Percentiles rank a stretch among this genome's conserved stretches.
Conservation (phyloP, 2,797 vertebrate species). For the Acipenser transmontanus region DNA sequence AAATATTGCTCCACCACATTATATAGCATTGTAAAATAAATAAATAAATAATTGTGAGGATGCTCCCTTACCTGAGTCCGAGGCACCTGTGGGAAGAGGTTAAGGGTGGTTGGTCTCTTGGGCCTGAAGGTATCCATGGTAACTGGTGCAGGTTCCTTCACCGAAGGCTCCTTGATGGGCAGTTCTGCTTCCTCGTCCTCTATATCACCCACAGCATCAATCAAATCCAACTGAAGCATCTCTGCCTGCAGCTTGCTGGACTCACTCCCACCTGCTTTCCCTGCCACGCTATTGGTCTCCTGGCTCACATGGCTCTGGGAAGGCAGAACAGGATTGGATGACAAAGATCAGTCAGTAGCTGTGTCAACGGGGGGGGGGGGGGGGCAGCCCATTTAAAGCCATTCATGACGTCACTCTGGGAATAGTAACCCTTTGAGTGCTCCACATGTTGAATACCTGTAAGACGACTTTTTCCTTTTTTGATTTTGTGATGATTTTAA, state of each 20-base stretch:
- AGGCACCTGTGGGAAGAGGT: conserved; percentile 90
- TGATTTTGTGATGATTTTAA: too few species aligned
- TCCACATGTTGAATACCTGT: conserved; percentile 32
- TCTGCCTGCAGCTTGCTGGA: conserved; percentile 81
- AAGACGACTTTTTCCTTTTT: conserved; percentile 5
- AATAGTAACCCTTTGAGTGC: conserved; percentile 32
- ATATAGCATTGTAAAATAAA: not conserved
- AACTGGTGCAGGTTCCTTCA: conserved; percentile 49
- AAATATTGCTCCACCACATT: not conserved
- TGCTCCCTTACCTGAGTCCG: conserved; percentile 76
- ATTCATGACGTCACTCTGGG: conserved; percentile 54
- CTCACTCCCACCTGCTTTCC: conserved; percentile 67
- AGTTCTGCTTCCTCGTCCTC: conserved; percentile 56
- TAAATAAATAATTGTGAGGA: conserved; percentile 1
- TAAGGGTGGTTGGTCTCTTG: conserved; percentile 90
- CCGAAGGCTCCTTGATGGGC: conserved; percentile 46
- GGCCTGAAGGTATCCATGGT: conserved; percentile 83
- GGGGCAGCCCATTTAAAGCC: conserved; percentile 47
- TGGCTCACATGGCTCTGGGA: conserved; percentile 72
- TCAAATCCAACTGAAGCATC: conserved; percentile 90
- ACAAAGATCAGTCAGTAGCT: conserved; percentile 34
- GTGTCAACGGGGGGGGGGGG: conserved; percentile 11
- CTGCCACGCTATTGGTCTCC: conserved; percentile 61
- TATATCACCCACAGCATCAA: conserved; percentile 75
- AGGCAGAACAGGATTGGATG: conserved; percentile 45